Conservation (phyloP, 1,140 invertebrate species). For the Trachelipus rathkii region DNA sequence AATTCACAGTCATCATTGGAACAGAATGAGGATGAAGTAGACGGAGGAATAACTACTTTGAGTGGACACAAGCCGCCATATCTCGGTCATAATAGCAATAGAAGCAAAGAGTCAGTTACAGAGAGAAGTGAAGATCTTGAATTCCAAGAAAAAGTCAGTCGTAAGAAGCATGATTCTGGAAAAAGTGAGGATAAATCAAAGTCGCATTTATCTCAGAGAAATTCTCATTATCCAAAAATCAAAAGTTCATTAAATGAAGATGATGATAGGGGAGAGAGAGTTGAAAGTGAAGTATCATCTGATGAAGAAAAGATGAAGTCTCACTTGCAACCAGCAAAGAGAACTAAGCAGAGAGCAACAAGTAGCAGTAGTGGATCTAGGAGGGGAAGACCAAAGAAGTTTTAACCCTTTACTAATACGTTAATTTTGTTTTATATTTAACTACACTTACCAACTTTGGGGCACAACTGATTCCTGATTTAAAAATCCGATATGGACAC, state of each 20-base stretch:
- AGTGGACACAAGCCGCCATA: not conserved
- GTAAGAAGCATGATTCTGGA: slow-evolving; percentile 57
- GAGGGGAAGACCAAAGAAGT: slow-evolving; percentile 29
- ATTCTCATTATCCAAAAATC: not conserved
- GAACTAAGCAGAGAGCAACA: slow-evolving; percentile 41
- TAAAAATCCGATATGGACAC: no score
- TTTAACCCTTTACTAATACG: no score
- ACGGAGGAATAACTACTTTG: not conserved
- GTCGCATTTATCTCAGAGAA: not conserved
- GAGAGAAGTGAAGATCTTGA: not conserved
- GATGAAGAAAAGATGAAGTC: slow-evolving; percentile 19
- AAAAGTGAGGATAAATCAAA: slow-evolving; percentile 31
- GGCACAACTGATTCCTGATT: no score
- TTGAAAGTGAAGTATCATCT: not conserved
- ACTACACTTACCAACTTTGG: no score
- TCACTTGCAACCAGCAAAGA: slow-evolving; percentile 29
- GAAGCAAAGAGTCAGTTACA: not conserved
- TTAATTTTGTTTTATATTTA: no score
- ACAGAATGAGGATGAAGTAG: not conserved
- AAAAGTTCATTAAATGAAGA: not conserved
- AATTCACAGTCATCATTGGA: not conserved
- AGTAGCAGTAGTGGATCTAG: slow-evolving; percentile 20
- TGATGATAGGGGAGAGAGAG: not conserved
- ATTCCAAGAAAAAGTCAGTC: slow-evolving; percentile 6
- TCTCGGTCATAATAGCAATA: not conserved